Evolutionary conservation across 1,140 invertebrate genomes (phyloP).

Genomic region (Pinna nobilis): DNA sequence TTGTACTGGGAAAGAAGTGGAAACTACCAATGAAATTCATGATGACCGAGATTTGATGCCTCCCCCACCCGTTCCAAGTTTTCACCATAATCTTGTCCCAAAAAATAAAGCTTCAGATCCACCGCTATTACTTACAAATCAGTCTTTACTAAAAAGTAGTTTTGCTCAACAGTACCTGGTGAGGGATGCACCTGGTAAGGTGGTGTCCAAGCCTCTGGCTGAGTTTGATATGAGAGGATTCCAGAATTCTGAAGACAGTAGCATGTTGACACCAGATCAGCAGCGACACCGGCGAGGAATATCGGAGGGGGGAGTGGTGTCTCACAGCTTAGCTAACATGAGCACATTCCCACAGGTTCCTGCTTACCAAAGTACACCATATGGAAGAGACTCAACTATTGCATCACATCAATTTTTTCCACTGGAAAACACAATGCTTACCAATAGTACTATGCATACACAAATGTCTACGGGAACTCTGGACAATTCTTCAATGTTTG

Average conservation of each 20-base stretch:
- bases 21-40: too few relatives aligned
- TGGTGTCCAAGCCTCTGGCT: conserved; percentile 12
- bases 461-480: too few relatives aligned
- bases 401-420: too few relatives aligned
- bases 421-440: too few relatives aligned
- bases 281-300: background rate
- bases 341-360: conserved; percentile 41
- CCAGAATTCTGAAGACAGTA: background rate
- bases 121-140: conserved; percentile 42
- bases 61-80: conserved; percentile 27
- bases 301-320: background rate
- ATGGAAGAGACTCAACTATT: conserved; percentile 3
- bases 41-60: conserved; percentile 20
- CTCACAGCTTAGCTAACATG: background rate
- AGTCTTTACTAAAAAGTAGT: conserved; percentile 40
- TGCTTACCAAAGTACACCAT: conserved; percentile 54
- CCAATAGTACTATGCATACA: too few relatives aligned
- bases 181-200: conserved; percentile 13
- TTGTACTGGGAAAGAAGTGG: too few relatives aligned
- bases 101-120: conserved; percentile 9
- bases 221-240: background rate
- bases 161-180: conserved; percentile 50
- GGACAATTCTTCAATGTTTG: too few relatives aligned
- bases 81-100: conserved; percentile 21
- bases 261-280: conserved; percentile 6